Conservation (phyloP, 2,888 invertebrate species). For the Phengaris arion region DNA sequence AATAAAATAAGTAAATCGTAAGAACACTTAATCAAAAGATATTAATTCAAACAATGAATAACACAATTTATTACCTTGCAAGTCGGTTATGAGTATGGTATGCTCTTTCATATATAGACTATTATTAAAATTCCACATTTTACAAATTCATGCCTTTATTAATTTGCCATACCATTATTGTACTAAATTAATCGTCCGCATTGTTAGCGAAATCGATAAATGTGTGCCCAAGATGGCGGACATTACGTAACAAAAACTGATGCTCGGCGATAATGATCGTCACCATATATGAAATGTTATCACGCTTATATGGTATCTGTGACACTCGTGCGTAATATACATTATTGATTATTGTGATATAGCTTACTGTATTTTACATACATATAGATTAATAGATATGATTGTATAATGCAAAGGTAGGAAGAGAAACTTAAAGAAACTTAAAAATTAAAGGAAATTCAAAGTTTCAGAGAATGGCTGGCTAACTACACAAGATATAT, state of each 20-base stretch:
- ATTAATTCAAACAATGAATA: too few relatives aligned
- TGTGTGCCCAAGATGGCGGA: constrained; percentile 50
- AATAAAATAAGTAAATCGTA: too few relatives aligned
- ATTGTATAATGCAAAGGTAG: neutral
- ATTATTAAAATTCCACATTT: neutral
- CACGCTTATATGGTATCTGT: constrained; percentile 61
- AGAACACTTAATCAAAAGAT: too few relatives aligned
- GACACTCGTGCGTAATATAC: constrained; percentile 41
- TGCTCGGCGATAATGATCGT: constrained; percentile 56
- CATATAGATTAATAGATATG: neutral
- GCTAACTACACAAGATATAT: neutral
- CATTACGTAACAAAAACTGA: constrained; percentile 48
- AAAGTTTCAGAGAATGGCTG: neutral
- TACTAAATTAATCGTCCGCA: neutral
- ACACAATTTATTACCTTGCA: too few relatives aligned
- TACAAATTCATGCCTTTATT: neutral
- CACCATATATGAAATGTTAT: constrained; percentile 45
- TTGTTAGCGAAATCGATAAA: constrained; percentile 33
- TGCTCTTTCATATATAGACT: too few relatives aligned
- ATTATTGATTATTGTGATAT: constrained; percentile 24
- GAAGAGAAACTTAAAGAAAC: neutral
- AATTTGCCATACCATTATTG: too few relatives aligned
- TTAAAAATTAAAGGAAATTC: neutral
- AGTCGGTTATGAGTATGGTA: too few relatives aligned
- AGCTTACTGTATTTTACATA: neutral